phyloP scores from a whole-genome alignment of 35 echinoderm and acorn worm genomes.

The Anneissia japonica region DNA sequence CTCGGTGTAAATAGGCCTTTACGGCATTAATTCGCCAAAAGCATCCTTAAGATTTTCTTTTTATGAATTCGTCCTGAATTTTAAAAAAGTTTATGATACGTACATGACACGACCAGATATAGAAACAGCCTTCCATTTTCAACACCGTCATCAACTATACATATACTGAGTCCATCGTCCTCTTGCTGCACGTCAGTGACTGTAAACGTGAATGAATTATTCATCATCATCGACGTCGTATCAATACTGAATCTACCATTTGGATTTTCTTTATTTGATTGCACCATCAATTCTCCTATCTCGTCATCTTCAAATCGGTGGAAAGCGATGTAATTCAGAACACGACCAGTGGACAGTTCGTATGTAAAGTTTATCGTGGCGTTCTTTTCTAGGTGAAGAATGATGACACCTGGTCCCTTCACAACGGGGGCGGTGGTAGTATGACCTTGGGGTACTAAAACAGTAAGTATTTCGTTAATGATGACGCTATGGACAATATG shows the following conservation, averaged over 20 bases:
- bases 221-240: not conserved
- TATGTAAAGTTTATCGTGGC: not conserved
- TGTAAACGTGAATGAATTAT: not conserved
- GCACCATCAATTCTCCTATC: not conserved
- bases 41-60: too few relatives aligned
- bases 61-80: too few relatives aligned
- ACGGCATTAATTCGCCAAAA: too few relatives aligned
- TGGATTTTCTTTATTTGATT: not conserved
- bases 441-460: too few relatives aligned
- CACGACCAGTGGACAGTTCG: not conserved
- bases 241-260: not conserved
- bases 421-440: not conserved
- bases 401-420: not conserved
- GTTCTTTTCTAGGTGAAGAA: not conserved
- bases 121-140: not conserved
- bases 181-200: not conserved
- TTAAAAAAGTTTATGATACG: too few relatives aligned
- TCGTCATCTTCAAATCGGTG: not conserved
- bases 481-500: too few relatives aligned
- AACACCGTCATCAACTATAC: not conserved
- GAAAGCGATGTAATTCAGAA: not conserved
- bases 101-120: not conserved
- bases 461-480: too few relatives aligned
- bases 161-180: not conserved
- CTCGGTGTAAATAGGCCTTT: too few relatives aligned